Percentiles rank a stretch among this genome's conserved stretches.
These are phyloP conservation scores for Seladonia tumulorum DNA, from an alignment of 2,888 invertebrate genomes.

Conservation along the genomic window DNA sequence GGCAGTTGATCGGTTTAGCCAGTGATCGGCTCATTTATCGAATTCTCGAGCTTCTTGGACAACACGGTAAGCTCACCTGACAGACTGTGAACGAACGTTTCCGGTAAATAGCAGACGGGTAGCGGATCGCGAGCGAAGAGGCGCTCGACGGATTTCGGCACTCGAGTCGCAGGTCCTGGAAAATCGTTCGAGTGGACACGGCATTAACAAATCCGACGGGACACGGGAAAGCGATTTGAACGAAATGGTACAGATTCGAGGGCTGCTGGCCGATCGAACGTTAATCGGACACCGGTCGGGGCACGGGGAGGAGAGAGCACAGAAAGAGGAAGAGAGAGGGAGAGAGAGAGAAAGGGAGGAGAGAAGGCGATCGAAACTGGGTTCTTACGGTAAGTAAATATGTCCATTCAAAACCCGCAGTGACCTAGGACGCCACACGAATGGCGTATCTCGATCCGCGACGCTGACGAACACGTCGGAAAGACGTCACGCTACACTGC, in stretches of 20 bases:
- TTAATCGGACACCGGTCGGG: slow-evolving; percentile 27
- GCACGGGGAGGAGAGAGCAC: not conserved
- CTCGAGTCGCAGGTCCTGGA: not conserved
- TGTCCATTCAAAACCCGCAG: slow-evolving; percentile 55
- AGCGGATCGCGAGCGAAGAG: not conserved
- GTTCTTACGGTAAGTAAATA: slow-evolving; percentile 52
- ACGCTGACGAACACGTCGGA: not conserved
- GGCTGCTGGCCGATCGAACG: slow-evolving; percentile 15
- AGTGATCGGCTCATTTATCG: not conserved
- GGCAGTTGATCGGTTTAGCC: not conserved
- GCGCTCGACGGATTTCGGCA: not conserved
- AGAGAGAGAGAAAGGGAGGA: not conserved
- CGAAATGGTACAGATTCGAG: slow-evolving; percentile 11
- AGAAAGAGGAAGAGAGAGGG: not conserved
- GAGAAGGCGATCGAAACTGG: slow-evolving; percentile 19
- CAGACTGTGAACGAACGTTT: not conserved
- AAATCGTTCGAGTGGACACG: not conserved
- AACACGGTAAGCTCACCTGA: not conserved
- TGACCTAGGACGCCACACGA: slow-evolving; percentile 21
- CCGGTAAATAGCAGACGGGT: not conserved
- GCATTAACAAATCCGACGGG: not conserved
- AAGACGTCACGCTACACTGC: not conserved
- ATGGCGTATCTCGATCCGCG: not conserved
- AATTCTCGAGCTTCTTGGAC: not conserved
- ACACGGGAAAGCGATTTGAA: not conserved